Evolutionary conservation across 2,888 invertebrate species (phyloP).

Genomic region (Mystacides longicornis): DNA sequence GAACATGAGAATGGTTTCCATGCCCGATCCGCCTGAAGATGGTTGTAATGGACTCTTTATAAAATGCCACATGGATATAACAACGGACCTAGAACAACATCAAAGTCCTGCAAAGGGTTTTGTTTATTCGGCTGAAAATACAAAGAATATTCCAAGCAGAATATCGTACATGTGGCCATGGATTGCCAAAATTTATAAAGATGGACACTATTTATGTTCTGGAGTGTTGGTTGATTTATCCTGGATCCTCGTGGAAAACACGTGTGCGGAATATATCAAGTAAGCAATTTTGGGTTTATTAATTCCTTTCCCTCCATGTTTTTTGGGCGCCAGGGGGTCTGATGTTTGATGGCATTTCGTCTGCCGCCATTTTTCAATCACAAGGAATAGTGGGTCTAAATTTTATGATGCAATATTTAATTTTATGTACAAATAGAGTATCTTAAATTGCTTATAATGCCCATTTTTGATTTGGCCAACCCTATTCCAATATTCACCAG

Average conservation of each 20-base stretch:
- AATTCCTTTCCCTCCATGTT: too few relatives aligned
- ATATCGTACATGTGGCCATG: slow-evolving; percentile 58
- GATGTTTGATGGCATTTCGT: too few relatives aligned
- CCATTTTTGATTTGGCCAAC: too few relatives aligned
- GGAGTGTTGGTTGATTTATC: slow-evolving; percentile 58
- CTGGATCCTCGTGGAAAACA: slow-evolving; percentile 57
- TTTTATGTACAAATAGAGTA: too few relatives aligned
- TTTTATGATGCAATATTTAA: too few relatives aligned
- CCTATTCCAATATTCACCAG: too few relatives aligned
- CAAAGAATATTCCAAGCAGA: slow-evolving; percentile 27
- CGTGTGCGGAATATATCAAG: slow-evolving; percentile 44
- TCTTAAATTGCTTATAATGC: too few relatives aligned
- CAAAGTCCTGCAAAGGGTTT: neutral
- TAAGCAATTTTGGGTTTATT: slow-evolving; percentile 28
- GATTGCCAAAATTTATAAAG: slow-evolving; percentile 63
- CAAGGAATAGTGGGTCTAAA: too few relatives aligned
- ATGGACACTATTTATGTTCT: slow-evolving; percentile 62
- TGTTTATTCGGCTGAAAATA: neutral
- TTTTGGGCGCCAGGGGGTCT: too few relatives aligned
- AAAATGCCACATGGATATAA: neutral
- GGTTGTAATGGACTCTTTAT: neutral
- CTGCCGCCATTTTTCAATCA: too few relatives aligned
- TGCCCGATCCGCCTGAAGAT: neutral
- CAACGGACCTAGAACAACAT: too few relatives aligned
- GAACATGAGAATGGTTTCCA: neutral